These are phyloP conservation scores for Melinaea marsaeus DNA, from an alignment of 2,888 invertebrate genomes.

Conservation along the genomic window DNA sequence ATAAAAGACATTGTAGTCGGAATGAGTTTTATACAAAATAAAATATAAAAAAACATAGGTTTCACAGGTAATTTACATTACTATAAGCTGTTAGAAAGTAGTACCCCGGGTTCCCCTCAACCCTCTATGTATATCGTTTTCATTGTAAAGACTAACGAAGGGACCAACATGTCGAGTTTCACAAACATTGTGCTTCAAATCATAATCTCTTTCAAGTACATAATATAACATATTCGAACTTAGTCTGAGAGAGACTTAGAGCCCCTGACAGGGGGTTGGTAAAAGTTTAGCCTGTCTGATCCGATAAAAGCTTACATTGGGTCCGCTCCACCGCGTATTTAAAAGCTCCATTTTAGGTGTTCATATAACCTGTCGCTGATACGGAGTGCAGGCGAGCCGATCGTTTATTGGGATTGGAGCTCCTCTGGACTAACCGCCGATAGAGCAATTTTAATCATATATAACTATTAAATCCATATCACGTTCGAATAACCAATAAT, in stretches of 20 bases:
- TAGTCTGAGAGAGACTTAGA: conserved; percentile 9
- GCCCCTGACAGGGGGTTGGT: conserved; percentile 21
- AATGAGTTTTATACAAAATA: neutral
- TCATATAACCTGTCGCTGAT: conserved; percentile 36
- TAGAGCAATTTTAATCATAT: conserved; percentile 57
- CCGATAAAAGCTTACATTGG: conserved; percentile 52
- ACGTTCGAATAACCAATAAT: conserved; percentile 54
- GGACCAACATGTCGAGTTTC: neutral
- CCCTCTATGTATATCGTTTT: neutral
- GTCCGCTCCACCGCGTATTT: conserved; percentile 43
- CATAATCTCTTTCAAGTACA: conserved; percentile 6
- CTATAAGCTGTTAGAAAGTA: no score
- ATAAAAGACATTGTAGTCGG: conserved; percentile 1
- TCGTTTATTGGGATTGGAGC: conserved; percentile 60
- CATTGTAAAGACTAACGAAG: neutral
- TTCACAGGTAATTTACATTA: no score
- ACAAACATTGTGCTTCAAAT: conserved; percentile 6
- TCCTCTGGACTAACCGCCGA: conserved; percentile 44
- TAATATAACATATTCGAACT: conserved; percentile 7
- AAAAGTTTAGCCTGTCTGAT: conserved; percentile 49
- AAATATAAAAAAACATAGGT: no score
- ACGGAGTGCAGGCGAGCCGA: conserved; percentile 42
- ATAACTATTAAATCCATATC: conserved; percentile 48
- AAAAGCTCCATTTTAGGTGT: conserved; percentile 53
- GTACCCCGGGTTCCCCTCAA: no score